These are phyloP conservation scores for Plectrocnemia conspersa DNA, from an alignment of 1,140 invertebrate species.

Conservation along the genomic window DNA sequence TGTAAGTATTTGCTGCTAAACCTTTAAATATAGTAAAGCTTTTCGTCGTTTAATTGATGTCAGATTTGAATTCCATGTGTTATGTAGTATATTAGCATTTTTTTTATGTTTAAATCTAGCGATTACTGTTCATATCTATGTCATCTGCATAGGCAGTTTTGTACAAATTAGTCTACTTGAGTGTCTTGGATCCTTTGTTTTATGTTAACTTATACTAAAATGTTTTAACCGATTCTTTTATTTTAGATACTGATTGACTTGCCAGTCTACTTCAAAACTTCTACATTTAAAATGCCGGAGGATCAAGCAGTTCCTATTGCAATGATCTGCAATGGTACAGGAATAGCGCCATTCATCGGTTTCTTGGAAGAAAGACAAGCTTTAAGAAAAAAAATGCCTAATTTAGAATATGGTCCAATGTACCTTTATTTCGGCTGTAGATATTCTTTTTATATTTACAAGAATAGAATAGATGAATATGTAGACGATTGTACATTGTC, in stretches of 20 bases:
- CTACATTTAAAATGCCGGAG: constrained; percentile 54
- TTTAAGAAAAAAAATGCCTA: constrained; percentile 36
- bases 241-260: too few species aligned
- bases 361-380: constrained; percentile 56
- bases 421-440: constrained; percentile 76
- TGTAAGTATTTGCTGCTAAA: neutral
- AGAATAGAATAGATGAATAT: constrained; percentile 51
- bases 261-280: constrained; percentile 61
- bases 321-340: constrained; percentile 79
- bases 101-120: too few species aligned
- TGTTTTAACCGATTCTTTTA: too few species aligned
- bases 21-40: neutral
- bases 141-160: too few species aligned
- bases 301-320: constrained; percentile 59
- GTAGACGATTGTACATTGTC: constrained; percentile 22
- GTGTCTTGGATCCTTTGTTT: too few species aligned
- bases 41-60: too few species aligned
- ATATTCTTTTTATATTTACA: constrained; percentile 61
- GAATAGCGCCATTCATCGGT: constrained; percentile 73
- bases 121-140: too few species aligned
- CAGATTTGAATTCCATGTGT: too few species aligned
- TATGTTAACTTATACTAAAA: too few species aligned
- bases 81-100: too few species aligned
- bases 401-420: constrained; percentile 43
- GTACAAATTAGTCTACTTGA: too few species aligned